Evolutionary conservation across 2,888 invertebrate species (phyloP), one percentile per base, ranked within the genome.

Genomic region (Cryptus viduatorius): DNA sequence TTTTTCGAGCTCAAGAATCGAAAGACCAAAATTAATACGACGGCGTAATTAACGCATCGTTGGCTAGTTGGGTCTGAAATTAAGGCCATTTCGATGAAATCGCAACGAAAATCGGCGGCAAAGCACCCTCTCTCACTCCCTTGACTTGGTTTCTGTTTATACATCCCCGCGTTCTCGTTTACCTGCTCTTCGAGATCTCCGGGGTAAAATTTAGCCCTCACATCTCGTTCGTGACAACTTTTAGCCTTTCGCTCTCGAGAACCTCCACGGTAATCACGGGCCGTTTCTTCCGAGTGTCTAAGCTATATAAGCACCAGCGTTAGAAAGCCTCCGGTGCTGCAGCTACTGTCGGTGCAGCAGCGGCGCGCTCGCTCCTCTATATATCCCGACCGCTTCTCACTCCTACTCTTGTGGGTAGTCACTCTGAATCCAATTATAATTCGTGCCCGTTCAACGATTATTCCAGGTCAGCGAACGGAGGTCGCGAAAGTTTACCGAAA

Each of bases 341-440:
- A 46, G 53, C 72, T 44, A 44, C 79, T 65, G 4, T 16, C 19
- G 50, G 44, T 16, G 68, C 14, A 37, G 53, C 48, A 14, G 46
- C 56, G 24, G n/a, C 37, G 42, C 14, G 14, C 44, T 77, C 46
- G 61, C 61, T 64, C 14, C 37, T 42, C 65, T 46, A 42, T 76
- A 73, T 77, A 48, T 44, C 48, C 56, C 77, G 42, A 29, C 50
- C 37, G 56, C 69, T 67, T 53, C 82, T 75, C 56, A 42, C 71
- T 77, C 77, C 42, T 61, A 79, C 82, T 81, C 73, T 77, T 77
- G 80, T 61, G 81, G 81, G 87, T 87, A 89, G 87, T 88, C 90
- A 88, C 89, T 89, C 89, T 87, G 89, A 85, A 91, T 91, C 89
- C 91, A 91, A 92, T 92, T 92, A 91, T 89, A 90, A 89, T 90